Evolutionary conservation across 2,113 vertebrate species (phyloP).

Genomic region (Desmodus rotundus): DNA sequence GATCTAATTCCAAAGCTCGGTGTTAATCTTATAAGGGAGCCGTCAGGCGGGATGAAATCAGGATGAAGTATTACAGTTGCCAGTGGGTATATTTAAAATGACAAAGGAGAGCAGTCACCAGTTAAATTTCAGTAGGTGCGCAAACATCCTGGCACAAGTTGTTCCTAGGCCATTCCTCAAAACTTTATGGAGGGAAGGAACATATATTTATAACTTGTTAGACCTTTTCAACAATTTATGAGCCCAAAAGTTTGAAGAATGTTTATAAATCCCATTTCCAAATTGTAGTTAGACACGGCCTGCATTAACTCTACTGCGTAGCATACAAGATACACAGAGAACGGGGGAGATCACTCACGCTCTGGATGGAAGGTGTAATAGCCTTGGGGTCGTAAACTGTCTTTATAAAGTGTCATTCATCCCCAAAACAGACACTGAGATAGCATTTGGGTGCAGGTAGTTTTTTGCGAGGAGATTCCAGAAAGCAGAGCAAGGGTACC

Average conservation of each 20-base stretch:
- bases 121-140: slow-evolving; percentile 11
- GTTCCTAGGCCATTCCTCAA: slow-evolving; percentile 7
- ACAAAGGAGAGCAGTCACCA: slow-evolving; percentile 26
- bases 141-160: slow-evolving; percentile 31
- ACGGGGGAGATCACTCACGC: not conserved
- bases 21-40: slow-evolving; percentile 28
- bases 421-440: not conserved
- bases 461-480: not conserved
- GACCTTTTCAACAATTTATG: slow-evolving; percentile 48
- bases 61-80: slow-evolving; percentile 9
- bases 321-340: not conserved
- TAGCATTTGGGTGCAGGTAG: not conserved
- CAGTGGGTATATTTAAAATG: slow-evolving; percentile 23
- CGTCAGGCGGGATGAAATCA: not conserved
- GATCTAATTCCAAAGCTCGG: slow-evolving; percentile 24
- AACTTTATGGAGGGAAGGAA: slow-evolving; percentile 25
- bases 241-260: slow-evolving; percentile 34
- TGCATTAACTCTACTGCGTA: not conserved
- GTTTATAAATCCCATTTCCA: slow-evolving; percentile 46
- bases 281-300: not conserved
- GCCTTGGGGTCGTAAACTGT: not conserved
- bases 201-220: slow-evolving; percentile 48
- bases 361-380: not conserved
- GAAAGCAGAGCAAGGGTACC: not conserved
- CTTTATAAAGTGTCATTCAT: slow-evolving; percentile 6